Percentiles rank a stretch among this genome's conserved stretches.
These are phyloP conservation scores for Plecturocebus donacophilus DNA, from an alignment of 2,113 vertebrate genomes.

Conservation along the genomic window DNA sequence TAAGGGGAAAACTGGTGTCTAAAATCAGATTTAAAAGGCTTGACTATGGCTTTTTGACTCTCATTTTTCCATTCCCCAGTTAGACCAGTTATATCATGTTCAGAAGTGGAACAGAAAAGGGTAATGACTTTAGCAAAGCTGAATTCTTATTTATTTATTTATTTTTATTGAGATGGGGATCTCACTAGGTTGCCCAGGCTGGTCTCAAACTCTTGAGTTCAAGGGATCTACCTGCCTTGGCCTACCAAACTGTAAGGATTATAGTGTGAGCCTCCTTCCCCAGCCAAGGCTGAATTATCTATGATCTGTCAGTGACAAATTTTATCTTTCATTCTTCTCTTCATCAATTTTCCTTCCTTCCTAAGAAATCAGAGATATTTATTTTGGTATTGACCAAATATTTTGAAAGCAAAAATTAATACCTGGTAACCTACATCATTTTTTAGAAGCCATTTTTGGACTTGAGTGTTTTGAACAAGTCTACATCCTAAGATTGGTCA, in stretches of 20 bases:
- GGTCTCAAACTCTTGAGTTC: too few species aligned
- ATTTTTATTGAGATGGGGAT: too few species aligned
- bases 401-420: neutral
- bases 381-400: neutral
- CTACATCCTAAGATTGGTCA: neutral
- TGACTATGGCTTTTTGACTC: neutral
- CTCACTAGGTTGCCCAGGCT: too few species aligned
- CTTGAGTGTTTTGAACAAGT: neutral
- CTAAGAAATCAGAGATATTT: neutral
- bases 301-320: neutral
- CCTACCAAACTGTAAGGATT: too few species aligned
- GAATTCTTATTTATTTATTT: neutral
- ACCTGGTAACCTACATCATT: neutral
- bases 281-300: neutral
- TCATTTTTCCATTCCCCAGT: neutral
- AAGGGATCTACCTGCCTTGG: too few species aligned
- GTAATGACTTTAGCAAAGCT: neutral
- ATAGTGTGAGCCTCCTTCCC: too few species aligned
- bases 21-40: neutral
- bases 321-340: neutral
- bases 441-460: neutral
- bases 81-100: neutral
- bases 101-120: neutral
- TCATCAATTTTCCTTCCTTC: neutral
- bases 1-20: neutral